Conservation (phyloP, 2,888 invertebrate species). For the Bruchidius siliquastri region DNA sequence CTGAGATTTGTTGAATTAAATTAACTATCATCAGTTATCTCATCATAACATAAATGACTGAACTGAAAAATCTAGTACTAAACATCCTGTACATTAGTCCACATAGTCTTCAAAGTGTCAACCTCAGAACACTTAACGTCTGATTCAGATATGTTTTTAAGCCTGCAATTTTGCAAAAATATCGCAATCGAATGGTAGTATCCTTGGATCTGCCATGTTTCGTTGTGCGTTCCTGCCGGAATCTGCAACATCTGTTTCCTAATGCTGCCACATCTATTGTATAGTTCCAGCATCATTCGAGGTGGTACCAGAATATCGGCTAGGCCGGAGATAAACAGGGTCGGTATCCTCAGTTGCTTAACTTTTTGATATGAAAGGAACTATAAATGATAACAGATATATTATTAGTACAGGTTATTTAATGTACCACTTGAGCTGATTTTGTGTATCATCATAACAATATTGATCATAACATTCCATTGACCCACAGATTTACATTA, state of each 20-base stretch:
- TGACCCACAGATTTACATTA: no score
- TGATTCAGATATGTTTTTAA: slow-evolving; percentile 17
- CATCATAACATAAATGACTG: no score
- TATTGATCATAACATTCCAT: no score
- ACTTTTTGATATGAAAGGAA: slow-evolving; percentile 73
- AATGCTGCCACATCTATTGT: slow-evolving; percentile 67
- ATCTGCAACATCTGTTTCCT: slow-evolving; percentile 75
- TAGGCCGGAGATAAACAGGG: slow-evolving; percentile 83
- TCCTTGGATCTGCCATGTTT: slow-evolving; percentile 87
- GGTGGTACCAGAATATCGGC: slow-evolving; percentile 87
- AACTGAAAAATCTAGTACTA: background rate
- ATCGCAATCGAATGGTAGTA: slow-evolving; percentile 62
- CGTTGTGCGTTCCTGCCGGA: slow-evolving; percentile 85
- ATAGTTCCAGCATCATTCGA: slow-evolving; percentile 80
- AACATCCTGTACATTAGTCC: background rate
- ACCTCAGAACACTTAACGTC: background rate
- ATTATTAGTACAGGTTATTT: background rate
- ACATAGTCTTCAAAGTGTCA: background rate
- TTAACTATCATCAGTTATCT: no score
- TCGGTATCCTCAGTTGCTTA: slow-evolving; percentile 66
- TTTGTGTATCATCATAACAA: no score
- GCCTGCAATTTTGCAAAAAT: slow-evolving; percentile 49
- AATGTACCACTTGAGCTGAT: background rate
- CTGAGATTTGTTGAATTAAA: no score
- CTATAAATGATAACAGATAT: slow-evolving; percentile 45